Evolutionary conservation across 64 coral and sea anemone species (phyloP), one percentile per base, ranked within the genome.

Genomic region (Anthopleura sola): DNA sequence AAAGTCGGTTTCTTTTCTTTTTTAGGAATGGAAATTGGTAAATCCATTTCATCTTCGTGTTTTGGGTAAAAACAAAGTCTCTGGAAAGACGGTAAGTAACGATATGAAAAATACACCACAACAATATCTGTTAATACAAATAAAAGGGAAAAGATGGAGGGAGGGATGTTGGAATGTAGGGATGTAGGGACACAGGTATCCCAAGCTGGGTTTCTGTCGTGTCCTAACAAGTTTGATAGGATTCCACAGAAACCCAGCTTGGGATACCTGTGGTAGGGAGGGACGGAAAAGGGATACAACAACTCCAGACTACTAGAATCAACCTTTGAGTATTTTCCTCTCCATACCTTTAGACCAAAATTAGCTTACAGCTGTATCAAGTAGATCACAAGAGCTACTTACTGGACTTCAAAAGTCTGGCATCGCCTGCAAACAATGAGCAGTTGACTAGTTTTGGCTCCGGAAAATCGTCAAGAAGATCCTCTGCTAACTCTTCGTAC

Each of bases 21-120:
- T 53, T 53, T 53, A 13, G 97, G 90, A 94, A 68, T 99, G 97
- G 97, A 99, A 99, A 85, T 92, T 99, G 66, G 92, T 99, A 29
- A 99, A 99, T 85, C 97, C 97, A 0, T 99, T 99, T 85, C 82
- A 92, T 90, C 87, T 99, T 16, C 84, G 97, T 66, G 93, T 99
- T 17, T 66, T 94, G 44, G 68, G 90, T 37, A 74, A 69, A 18
- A 99, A 95, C 58, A 87, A 86, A 56, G 90, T 92, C 16, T 94
- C 90, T 53, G 86, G 93, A 37, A 99, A 99, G 86, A 90, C 78
- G 88, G 97, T 99, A 89, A 90, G 94, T 92, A 24, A 62, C 6
- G 4, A 62, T 26, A n/a, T 23, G 16, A n/a, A 28, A 26, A 15
- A 62, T n/a, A n/a, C 21, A 62, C n/a, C n/a, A n/a, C n/a, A 62